These are phyloP conservation scores for Xiphophorus maculatus DNA, from an alignment of 2,113 vertebrate species.

Conservation along the genomic window DNA sequence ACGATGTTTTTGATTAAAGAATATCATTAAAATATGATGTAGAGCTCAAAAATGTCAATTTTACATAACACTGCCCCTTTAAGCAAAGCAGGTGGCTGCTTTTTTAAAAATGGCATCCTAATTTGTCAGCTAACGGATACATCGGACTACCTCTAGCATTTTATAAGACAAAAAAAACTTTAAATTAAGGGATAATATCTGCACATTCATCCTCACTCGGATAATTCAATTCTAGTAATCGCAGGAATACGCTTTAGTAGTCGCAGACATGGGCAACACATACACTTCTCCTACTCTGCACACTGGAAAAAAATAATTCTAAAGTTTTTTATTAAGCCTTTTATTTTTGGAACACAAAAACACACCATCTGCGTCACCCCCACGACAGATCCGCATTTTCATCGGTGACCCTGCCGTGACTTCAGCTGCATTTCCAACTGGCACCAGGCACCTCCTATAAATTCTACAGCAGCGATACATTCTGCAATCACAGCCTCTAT, in stretches of 20 bases:
- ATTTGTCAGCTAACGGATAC: not conserved
- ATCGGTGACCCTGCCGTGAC: constrained; percentile 21
- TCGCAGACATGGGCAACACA: not conserved
- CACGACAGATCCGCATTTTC: constrained; percentile 27
- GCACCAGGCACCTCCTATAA: constrained; percentile 9
- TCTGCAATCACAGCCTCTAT: constrained; percentile 14
- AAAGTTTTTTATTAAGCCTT: not conserved
- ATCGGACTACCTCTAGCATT: not conserved
- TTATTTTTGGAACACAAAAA: constrained; percentile 11
- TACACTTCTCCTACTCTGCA: not conserved
- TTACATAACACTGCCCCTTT: too few species aligned
- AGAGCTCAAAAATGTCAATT: too few species aligned
- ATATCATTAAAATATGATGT: too few species aligned
- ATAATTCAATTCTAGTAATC: not conserved
- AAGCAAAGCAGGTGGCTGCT: not conserved
- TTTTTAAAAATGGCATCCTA: not conserved
- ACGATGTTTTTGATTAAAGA: too few species aligned
- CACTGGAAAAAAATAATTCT: not conserved
- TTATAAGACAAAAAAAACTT: not conserved
- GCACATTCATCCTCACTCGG: not conserved
- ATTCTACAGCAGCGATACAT: constrained; percentile 7
- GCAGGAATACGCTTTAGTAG: not conserved
- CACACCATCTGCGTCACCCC: constrained; percentile 7
- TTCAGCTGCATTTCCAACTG: constrained; percentile 16
- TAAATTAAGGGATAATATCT: not conserved